Evolutionary conservation across 2,797 vertebrate genomes (phyloP).

Genomic region (Acomys russatus): DNA sequence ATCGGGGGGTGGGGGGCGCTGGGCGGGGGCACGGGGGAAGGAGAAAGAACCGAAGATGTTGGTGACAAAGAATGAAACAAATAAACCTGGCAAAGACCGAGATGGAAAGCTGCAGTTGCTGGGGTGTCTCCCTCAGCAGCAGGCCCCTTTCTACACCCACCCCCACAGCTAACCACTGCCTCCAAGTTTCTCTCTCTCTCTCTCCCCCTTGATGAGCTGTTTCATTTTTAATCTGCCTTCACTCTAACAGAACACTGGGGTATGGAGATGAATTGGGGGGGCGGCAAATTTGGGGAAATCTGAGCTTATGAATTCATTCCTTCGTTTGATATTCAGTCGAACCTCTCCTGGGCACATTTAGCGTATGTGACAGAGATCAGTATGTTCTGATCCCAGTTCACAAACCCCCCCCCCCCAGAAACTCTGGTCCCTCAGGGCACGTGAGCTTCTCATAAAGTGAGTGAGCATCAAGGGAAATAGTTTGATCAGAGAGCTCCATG

Average conservation of each 20-base stretch:
- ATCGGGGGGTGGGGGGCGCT: too few species aligned
- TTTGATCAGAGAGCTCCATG: not conserved
- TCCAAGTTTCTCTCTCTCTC: not conserved
- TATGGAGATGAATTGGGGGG: not conserved
- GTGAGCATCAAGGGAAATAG: too few species aligned
- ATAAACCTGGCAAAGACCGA: not conserved
- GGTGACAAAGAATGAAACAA: not conserved
- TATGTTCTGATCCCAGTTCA: too few species aligned
- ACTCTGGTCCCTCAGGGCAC: not conserved
- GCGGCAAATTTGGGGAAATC: not conserved
- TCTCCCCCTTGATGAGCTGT: not conserved
- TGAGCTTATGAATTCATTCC: not conserved
- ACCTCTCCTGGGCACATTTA: not conserved
- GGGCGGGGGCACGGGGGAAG: too few species aligned
- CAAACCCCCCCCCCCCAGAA: too few species aligned
- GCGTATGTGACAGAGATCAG: not conserved
- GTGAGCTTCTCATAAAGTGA: not conserved
- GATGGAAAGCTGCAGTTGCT: not conserved
- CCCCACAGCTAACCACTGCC: not conserved
- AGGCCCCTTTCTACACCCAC: not conserved
- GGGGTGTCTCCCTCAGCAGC: too few species aligned
- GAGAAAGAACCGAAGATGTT: not conserved
- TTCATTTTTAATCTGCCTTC: not conserved
- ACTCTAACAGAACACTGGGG: not conserved
- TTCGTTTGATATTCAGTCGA: not conserved